Percentiles rank a stretch among this genome's conserved stretches.
These are phyloP conservation scores for Pachyseris speciosa DNA, from an alignment of 64 coral and sea anemone genomes.

Conservation along the genomic window DNA sequence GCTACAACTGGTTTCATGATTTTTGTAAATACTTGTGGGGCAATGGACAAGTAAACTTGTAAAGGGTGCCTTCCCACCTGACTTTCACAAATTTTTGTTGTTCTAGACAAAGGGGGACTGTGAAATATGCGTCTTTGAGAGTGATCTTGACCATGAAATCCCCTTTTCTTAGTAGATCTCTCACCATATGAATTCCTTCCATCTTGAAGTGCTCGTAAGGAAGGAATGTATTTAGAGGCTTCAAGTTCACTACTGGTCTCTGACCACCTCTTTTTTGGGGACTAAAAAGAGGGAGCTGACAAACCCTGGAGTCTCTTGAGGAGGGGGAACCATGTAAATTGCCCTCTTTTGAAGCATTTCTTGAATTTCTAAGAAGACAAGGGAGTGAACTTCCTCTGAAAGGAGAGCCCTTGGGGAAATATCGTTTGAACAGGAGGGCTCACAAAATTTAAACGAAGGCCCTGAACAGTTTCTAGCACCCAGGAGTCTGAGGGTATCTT, in stretches of 20 bases:
- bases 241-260: conserved; percentile 25
- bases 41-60: not conserved
- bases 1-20: not conserved
- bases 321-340: not conserved
- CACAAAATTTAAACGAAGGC: conserved; percentile 23
- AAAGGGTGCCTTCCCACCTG: not conserved
- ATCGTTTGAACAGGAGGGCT: not conserved
- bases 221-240: conserved; percentile 30
- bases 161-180: too few species aligned
- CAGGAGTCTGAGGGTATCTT: conserved; percentile 29
- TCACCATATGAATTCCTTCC: conserved; percentile 54
- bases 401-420: not conserved
- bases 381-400: not conserved
- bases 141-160: too few species aligned
- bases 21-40: too few species aligned
- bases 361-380: conserved; percentile 29
- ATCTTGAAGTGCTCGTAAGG: conserved; percentile 58
- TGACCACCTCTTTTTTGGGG: conserved; percentile 47
- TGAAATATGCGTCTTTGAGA: conserved; percentile 33
- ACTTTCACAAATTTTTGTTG: not conserved
- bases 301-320: conserved; percentile 11
- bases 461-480: conserved; percentile 44
- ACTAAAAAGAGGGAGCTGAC: conserved; percentile 41
- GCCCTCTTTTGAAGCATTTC: conserved; percentile 19
- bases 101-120: not conserved